phyloP scores from a whole-genome alignment of 2,888 invertebrate genomes.

The Germaria angustata region DNA sequence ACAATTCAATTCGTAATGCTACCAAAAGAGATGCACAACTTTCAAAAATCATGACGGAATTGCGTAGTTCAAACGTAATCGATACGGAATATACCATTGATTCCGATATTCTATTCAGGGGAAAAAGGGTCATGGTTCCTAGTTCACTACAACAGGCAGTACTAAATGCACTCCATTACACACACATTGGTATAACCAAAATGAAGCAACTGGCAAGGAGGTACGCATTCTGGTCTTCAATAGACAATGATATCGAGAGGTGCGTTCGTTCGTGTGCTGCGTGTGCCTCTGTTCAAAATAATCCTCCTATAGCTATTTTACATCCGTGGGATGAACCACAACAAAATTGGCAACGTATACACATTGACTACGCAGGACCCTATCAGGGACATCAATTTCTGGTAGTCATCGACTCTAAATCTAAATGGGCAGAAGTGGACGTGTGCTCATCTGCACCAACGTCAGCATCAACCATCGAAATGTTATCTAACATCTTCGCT shows the following conservation, averaged over 20 bases:
- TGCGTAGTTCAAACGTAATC: conserved; percentile 20
- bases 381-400: not conserved
- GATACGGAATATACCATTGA: conserved; percentile 50
- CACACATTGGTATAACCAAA: conserved; percentile 65
- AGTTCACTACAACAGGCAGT: conserved; percentile 36
- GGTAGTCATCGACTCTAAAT: not conserved
- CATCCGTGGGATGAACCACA: not conserved
- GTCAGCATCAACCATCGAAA: conserved; percentile 49
- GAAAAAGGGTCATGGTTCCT: conserved; percentile 62
- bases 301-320: not conserved
- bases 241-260: not conserved
- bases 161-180: not conserved
- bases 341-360: not conserved
- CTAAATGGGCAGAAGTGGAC: conserved; percentile 22
- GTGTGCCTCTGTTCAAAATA: not conserved
- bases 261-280: not conserved
- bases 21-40: conserved; percentile 36
- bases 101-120: conserved; percentile 63
- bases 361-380: not conserved
- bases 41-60: conserved; percentile 13
- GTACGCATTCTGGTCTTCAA: not conserved
- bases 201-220: conserved; percentile 69
- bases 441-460: conserved; percentile 38
- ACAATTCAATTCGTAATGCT: conserved; percentile 44
- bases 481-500: conserved; percentile 41